Evolutionary conservation across 2,797 vertebrate genomes (phyloP).

Genomic region (Oreonectes daqikongensis): DNA sequence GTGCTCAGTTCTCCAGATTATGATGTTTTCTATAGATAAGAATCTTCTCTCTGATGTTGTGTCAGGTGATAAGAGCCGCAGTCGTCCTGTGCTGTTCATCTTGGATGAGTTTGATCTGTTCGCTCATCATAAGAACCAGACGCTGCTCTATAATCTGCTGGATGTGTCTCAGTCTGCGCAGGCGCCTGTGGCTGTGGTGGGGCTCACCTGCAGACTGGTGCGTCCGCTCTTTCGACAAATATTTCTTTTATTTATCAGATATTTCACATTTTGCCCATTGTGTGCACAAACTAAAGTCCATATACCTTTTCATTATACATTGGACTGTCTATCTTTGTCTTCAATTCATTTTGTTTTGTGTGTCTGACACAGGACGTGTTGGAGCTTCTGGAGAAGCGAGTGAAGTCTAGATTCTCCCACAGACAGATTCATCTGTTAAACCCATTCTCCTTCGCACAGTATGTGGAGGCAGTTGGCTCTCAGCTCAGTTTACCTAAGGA

Average conservation of each 20-base stretch:
- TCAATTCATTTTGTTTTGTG: neutral
- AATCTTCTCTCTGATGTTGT: neutral
- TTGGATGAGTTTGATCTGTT: slow-evolving; percentile 98
- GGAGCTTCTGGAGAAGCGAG: slow-evolving; percentile 96
- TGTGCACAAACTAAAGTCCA: too few species aligned
- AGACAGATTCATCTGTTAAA: slow-evolving; percentile 91
- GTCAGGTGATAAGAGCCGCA: slow-evolving; percentile 85
- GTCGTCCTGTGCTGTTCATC: slow-evolving; percentile 89
- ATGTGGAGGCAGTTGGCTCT: slow-evolving; percentile 76
- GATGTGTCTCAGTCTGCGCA: slow-evolving; percentile 96
- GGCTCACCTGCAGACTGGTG: slow-evolving; percentile 94
- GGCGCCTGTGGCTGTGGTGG: slow-evolving; percentile 90
- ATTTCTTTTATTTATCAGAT: neutral
- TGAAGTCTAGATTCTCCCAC: slow-evolving; percentile 97
- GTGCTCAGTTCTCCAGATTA: neutral
- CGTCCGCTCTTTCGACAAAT: slow-evolving; percentile 39
- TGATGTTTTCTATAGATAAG: too few species aligned
- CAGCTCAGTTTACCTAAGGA: slow-evolving; percentile 81
- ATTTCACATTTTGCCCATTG: neutral
- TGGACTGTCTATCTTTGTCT: neutral
- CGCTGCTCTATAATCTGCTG: slow-evolving; percentile 94
- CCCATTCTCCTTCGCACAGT: slow-evolving; percentile 80
- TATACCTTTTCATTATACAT: too few species aligned
- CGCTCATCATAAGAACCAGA: slow-evolving; percentile 96
- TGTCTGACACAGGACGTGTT: slow-evolving; percentile 82